Conservation (phyloP, 1,140 invertebrate species). For the Camponotus vicinus region DNA sequence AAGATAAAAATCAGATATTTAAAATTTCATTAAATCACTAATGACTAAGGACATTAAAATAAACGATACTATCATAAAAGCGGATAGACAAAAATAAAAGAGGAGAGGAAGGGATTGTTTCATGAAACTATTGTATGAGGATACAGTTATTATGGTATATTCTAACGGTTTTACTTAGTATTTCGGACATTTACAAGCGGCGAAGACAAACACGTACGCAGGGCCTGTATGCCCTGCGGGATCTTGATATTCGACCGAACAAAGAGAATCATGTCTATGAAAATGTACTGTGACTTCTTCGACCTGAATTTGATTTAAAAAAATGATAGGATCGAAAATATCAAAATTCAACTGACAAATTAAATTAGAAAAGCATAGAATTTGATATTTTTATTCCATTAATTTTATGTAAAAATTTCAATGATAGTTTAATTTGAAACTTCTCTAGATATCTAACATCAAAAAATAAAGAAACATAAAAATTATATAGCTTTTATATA, state of each 20-base stretch:
- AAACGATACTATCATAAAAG: neutral
- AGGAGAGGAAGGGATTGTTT: neutral
- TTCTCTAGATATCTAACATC: neutral
- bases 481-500: too few species aligned
- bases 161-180: conserved; percentile 76
- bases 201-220: conserved; percentile 35
- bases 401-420: neutral
- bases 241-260: conserved; percentile 67
- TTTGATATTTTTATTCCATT: neutral
- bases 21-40: neutral
- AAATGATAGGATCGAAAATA: neutral
- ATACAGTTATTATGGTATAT: conserved; percentile 76
- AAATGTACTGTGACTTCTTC: conserved; percentile 68
- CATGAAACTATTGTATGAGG: conserved; percentile 55
- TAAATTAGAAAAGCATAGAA: neutral
- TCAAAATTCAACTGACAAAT: neutral
- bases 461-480: neutral
- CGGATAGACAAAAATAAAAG: neutral
- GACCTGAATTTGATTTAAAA: conserved; percentile 57
- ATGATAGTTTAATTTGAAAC: neutral
- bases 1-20: too few species aligned
- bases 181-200: conserved; percentile 72
- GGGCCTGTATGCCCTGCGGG: conserved; percentile 28
- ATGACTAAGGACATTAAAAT: neutral
- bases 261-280: conserved; percentile 68